Evolutionary conservation across 2,888 invertebrate genomes (phyloP).

Genomic region (Cephus runcator): DNA sequence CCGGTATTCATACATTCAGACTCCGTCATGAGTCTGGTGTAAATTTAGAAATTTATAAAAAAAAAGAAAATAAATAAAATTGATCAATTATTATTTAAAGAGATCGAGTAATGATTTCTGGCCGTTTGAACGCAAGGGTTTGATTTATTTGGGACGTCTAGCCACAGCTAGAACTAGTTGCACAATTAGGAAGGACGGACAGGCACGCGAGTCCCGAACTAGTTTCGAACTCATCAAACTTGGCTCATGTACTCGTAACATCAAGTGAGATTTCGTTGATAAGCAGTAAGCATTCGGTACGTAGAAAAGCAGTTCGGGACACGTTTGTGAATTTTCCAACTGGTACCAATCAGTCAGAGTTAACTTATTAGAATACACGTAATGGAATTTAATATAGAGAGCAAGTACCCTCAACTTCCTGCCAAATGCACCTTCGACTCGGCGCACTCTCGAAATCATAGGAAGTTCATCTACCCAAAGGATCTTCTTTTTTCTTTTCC

Average conservation of each 20-base stretch:
- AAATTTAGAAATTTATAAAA: not conserved
- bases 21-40: not conserved
- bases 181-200: conserved; percentile 37
- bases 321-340: not conserved
- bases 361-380: not conserved
- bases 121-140: not conserved
- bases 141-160: not conserved
- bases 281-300: not conserved
- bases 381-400: too few species aligned
- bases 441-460: too few species aligned
- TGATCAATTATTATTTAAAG: not conserved
- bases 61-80: too few species aligned
- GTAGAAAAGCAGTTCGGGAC: not conserved
- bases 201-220: conserved; percentile 46
- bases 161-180: conserved; percentile 10
- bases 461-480: too few species aligned
- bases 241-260: conserved; percentile 9
- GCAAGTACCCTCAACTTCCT: too few species aligned
- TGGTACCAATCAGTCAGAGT: not conserved
- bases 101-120: not conserved
- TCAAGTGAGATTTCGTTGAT: not conserved
- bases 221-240: conserved; percentile 39
- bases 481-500: too few species aligned
- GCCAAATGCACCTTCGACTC: too few species aligned
- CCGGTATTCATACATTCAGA: not conserved